Base-by-base conservation (phyloP, 1,140 invertebrate genomes). In the Delia radicum region DNA sequence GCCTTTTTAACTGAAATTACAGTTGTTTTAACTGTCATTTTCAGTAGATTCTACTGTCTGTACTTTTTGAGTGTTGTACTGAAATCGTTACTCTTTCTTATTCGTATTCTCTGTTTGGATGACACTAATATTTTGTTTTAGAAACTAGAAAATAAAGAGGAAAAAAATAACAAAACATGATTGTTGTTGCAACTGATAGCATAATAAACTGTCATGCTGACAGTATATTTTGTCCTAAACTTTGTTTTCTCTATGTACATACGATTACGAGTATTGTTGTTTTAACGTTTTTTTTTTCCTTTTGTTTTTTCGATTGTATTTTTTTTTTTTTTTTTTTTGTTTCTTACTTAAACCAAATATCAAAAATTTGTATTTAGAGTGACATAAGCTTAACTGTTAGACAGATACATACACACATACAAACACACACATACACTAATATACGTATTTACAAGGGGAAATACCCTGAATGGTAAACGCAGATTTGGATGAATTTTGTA, bases 121-220 rank as follows among this genome's bases (percentile, higher is more conserved):
- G n/a, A 13, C 37, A 42, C 37, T 42, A 42, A 42, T 42, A 42
- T 42, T 15, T 42, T 42, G 13, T 42, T 42, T 3, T 3, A 13
- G n/a, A 42, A 13, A 21, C 5, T 55, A 55, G n/a, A 55, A 18
- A 21, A 21, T 18, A 21, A 3, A 55, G 42, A 42, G n/a, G 37
- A 42, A 10, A 42, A 55, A 24, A 55, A 24, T 18, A 55, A 55
- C 48, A 21, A 21, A 55, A 55, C 48, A 21, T 55, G 46, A 69
- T 69, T 69, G 29, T 69, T 69, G 65, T 69, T 69, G 29, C 65
- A 69, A 69, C 65, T 69, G 65, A 69, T 69, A 69, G 65, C 65
- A 69, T 21, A 69, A 69, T 69, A 33, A 69, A 69, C 65, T 69
- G 31, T 69, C 65, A 69, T 69, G 65, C 65, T 69, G 65, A 69